These are phyloP conservation scores for Polypedilum pembai DNA, from an alignment of 1,140 invertebrate species.

Conservation along the genomic window DNA sequence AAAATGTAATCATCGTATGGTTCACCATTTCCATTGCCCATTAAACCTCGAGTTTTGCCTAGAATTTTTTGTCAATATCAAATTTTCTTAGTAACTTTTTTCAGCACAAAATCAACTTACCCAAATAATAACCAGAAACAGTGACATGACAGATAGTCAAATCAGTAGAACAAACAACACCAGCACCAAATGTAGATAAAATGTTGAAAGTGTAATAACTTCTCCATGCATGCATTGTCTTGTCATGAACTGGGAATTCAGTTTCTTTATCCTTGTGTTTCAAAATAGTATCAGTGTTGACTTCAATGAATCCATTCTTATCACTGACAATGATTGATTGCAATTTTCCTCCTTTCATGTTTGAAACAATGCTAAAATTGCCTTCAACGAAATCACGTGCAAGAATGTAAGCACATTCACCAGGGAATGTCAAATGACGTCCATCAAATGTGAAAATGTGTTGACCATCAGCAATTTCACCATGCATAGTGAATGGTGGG, in stretches of 20 bases:
- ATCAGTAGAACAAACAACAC: conserved; percentile 39
- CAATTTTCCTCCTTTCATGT: conserved; percentile 51
- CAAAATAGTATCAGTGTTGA: conserved; percentile 52
- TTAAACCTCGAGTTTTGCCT: conserved; percentile 68
- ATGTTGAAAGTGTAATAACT: conserved; percentile 40
- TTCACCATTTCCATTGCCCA: conserved; percentile 85
- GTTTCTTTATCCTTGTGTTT: conserved; percentile 41
- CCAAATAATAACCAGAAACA: conserved; percentile 72
- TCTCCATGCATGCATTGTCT: conserved; percentile 43
- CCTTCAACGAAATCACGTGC: conserved; percentile 72
- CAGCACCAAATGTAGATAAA: conserved; percentile 40
- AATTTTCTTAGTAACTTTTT: no score
- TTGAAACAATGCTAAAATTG: conserved; percentile 63
- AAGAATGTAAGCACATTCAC: conserved; percentile 73
- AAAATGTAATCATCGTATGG: conserved; percentile 70
- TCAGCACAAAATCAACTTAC: no score
- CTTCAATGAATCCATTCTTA: conserved; percentile 52
- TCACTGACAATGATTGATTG: conserved; percentile 53
- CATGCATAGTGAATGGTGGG: conserved; percentile 54
- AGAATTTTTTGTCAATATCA: no score
- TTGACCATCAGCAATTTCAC: conserved; percentile 64
- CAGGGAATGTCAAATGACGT: conserved; percentile 65
- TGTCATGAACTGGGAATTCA: conserved; percentile 45
- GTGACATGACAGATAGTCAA: conserved; percentile 56
- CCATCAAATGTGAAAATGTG: conserved; percentile 84